Base-by-base conservation (phyloP, 2,888 invertebrate genomes). In the Caenorhabditis plicata region DNA sequence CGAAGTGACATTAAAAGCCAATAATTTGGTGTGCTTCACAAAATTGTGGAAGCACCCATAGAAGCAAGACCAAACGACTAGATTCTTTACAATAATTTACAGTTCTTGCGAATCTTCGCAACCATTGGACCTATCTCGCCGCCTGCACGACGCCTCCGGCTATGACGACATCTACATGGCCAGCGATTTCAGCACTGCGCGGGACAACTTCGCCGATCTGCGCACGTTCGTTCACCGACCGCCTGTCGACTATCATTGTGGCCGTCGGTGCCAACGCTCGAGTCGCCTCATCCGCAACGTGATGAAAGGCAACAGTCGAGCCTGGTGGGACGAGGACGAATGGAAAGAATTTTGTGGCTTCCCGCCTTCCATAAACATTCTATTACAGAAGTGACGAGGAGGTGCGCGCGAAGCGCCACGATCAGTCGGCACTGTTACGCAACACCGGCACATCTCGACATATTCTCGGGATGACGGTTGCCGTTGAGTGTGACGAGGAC, bases 111-210 rank as follows among this genome's bases (percentile, higher is more conserved):
- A 69, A 42, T 54, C 60, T 20, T 60, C 61, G 13, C 57, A 66
- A 44, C 65, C 68, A 13, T 26, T 48, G 52, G 65, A 66, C 22
- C 42, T 64, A 39, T 46, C 57, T 19, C 45, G 61, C 23, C 43
- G 56, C 13, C 42, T 64, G 11, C 43, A 55, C 15, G 65, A 68
- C 33, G 60, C 58, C 0, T 64, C 65, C 1, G 55, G 56, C n/a
- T 71, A 68, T 51, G 64, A 67, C 42, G 51, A 57, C 13, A 65
- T 71, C 35, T 71, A 71, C 46, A 70, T 71, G 69, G 71, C 71
- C 8, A 52, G 47, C 2, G 69, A 71, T 38, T 58, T 71, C 22
- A 35, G 45, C 17, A 46, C 65, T n/a, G 71, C 71, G 0, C 32
- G 61, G 1, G 39, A 62, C 17, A 51, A 47, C 20, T 71, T 71